phyloP scores from a whole-genome alignment of 2,113 vertebrate species.

The Zonotrichia leucophrys region DNA sequence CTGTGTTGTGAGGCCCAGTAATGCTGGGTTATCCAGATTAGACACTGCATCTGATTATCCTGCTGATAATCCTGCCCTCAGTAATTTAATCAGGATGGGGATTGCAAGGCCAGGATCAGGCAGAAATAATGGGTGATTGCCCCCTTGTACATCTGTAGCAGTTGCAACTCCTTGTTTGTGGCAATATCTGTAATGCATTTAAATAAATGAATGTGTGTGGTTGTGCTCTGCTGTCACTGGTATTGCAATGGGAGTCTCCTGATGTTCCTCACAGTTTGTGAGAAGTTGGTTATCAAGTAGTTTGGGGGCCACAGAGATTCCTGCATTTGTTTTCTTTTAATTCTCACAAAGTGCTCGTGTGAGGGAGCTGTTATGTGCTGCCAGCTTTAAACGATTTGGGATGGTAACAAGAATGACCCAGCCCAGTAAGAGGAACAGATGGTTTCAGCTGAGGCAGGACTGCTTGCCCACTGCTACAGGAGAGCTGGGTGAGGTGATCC shows the following conservation, averaged over 20 bases:
- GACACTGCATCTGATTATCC: constrained; percentile 41
- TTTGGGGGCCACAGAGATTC: background rate
- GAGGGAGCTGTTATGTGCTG: background rate
- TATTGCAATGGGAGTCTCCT: background rate
- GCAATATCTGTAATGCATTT: background rate
- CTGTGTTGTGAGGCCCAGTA: background rate
- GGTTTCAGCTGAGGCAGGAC: background rate
- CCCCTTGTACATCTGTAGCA: background rate
- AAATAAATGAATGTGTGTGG: background rate
- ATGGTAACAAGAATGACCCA: background rate
- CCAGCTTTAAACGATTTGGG: background rate
- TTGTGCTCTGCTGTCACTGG: background rate
- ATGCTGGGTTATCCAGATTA: constrained; percentile 57
- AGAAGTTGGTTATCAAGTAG: background rate
- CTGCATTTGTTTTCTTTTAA: background rate
- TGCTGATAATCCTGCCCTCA: constrained; percentile 40
- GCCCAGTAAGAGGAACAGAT: background rate
- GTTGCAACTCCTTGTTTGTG: background rate
- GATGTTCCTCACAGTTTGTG: background rate
- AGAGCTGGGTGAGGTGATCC: background rate
- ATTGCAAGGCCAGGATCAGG: constrained; percentile 19
- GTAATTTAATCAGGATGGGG: constrained; percentile 62
- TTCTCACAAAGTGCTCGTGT: background rate
- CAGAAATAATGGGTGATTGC: background rate
- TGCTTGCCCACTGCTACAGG: background rate